Evolutionary conservation across 2,888 invertebrate genomes (phyloP).

Genomic region (Deroplatys truncata): DNA sequence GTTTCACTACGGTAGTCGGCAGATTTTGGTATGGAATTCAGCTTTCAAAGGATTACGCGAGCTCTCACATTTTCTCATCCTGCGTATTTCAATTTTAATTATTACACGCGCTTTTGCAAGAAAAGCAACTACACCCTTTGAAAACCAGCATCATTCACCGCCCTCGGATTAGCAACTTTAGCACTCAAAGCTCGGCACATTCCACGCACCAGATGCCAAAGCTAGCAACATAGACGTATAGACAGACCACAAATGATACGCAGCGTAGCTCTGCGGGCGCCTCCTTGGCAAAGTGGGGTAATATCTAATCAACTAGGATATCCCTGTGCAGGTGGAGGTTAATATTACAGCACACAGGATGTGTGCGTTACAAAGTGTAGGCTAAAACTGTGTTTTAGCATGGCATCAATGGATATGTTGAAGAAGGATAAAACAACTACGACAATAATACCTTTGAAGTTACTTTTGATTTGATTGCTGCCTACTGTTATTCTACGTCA

Average conservation of each 20-base stretch:
- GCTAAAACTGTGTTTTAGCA: too few relatives aligned
- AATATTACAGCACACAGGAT: too few relatives aligned
- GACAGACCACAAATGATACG: not conserved
- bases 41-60: not conserved
- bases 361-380: too few relatives aligned
- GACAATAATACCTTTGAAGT: too few relatives aligned
- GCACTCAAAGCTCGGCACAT: too few relatives aligned
- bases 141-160: not conserved
- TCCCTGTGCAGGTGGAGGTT: too few relatives aligned
- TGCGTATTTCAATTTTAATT: not conserved
- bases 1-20: too few relatives aligned
- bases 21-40: not conserved
- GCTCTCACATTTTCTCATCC: not conserved
- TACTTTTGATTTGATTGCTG: too few relatives aligned
- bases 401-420: too few relatives aligned
- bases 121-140: not conserved
- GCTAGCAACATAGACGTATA: not conserved
- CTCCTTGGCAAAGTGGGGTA: not conserved
- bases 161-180: not conserved
- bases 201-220: not conserved
- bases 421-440: too few relatives aligned
- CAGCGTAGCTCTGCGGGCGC: not conserved
- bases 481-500: too few relatives aligned
- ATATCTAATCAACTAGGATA: not conserved
- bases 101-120: not conserved